Percentiles rank a stretch among this genome's conserved stretches.
phyloP scores from a whole-genome alignment of 1,140 invertebrate genomes.

The Leptinotarsa texana region DNA sequence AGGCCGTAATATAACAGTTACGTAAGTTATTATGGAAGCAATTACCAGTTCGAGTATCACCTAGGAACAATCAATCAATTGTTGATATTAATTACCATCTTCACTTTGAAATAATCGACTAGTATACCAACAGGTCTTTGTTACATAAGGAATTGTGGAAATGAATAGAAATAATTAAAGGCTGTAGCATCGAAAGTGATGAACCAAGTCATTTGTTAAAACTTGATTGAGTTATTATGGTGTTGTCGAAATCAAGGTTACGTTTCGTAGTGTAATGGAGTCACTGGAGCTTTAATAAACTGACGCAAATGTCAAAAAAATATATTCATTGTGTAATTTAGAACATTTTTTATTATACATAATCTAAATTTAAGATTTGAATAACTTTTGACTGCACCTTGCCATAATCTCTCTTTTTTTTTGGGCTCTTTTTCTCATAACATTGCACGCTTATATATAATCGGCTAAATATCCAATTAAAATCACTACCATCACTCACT shows the following conservation, averaged over 20 bases:
- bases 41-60: constrained; percentile 12
- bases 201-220: background rate
- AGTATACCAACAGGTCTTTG: background rate
- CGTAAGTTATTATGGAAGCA: constrained; percentile 11
- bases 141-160: background rate
- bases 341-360: too few relatives aligned
- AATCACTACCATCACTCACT: too few relatives aligned
- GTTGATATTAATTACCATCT: constrained; percentile 17
- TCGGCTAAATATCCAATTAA: too few relatives aligned
- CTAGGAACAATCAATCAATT: constrained; percentile 18
- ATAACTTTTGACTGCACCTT: too few relatives aligned
- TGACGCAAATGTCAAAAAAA: too few relatives aligned
- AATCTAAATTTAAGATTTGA: too few relatives aligned
- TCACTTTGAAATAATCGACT: constrained; percentile 14
- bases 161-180: background rate
- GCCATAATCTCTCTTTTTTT: too few relatives aligned
- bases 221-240: background rate
- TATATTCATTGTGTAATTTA: too few relatives aligned
- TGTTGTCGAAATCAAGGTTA: background rate
- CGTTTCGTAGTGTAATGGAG: background rate
- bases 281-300: too few relatives aligned
- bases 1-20: constrained; percentile 13
- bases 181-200: background rate
- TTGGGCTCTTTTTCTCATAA: too few relatives aligned
- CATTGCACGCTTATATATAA: too few relatives aligned